Conservation (phyloP, 2,888 invertebrate genomes). For the Portevinia maculata region DNA sequence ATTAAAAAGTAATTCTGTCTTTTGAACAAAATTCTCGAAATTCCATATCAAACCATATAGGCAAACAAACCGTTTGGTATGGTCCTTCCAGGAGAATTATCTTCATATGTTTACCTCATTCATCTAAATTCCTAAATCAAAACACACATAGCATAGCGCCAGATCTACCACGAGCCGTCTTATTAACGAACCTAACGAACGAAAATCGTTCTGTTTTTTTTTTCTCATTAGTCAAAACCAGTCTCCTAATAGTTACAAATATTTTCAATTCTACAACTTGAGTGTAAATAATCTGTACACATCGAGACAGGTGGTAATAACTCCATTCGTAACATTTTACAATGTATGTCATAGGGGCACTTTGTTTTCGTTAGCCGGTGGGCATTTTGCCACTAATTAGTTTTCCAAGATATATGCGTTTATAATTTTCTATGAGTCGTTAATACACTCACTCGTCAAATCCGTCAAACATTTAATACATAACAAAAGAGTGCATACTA, state of each 20-base stretch:
- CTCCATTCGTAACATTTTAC: slow-evolving; percentile 48
- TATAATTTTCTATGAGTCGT: slow-evolving; percentile 49
- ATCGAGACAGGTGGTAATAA: slow-evolving; percentile 55
- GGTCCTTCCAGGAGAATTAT: no score
- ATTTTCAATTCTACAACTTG: slow-evolving; percentile 58
- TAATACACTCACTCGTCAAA: slow-evolving; percentile 36
- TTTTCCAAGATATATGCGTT: slow-evolving; percentile 59
- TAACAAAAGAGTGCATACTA: slow-evolving; percentile 14
- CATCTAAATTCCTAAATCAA: not conserved
- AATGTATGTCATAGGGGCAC: slow-evolving; percentile 37
- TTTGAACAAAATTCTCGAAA: no score
- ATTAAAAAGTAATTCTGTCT: no score
- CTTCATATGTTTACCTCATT: not conserved
- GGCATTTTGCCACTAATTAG: slow-evolving; percentile 67
- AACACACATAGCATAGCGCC: not conserved
- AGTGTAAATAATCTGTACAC: slow-evolving; percentile 60
- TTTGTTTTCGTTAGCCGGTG: slow-evolving; percentile 50
- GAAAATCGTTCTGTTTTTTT: not conserved
- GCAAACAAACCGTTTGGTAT: no score
- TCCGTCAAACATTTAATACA: slow-evolving; percentile 34
- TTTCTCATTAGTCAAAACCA: slow-evolving; percentile 47
- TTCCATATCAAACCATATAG: no score
- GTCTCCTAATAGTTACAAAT: slow-evolving; percentile 53
- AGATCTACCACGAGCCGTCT: not conserved
- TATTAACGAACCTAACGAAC: not conserved